These are phyloP conservation scores for Parapsyche elsis DNA, from an alignment of 1,140 invertebrate species.

Conservation along the genomic window DNA sequence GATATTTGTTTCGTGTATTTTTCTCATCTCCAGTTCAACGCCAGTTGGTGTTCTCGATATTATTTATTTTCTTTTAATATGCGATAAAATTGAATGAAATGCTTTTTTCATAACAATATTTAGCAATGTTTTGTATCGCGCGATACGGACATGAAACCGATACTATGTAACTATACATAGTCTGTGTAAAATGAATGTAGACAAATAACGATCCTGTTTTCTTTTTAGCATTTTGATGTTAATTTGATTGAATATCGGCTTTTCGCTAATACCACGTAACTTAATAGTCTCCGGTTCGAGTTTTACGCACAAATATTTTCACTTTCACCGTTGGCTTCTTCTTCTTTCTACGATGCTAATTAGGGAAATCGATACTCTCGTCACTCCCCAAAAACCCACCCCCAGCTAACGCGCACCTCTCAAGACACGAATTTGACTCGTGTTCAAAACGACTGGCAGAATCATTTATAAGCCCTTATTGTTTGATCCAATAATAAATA, in stretches of 20 bases:
- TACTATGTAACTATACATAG: too few relatives aligned
- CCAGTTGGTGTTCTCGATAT: too few relatives aligned
- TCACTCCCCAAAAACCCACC: background rate
- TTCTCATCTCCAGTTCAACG: too few relatives aligned
- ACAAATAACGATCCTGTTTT: too few relatives aligned
- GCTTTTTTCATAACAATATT: too few relatives aligned
- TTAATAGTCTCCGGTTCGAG: background rate
- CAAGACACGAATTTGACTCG: conserved; percentile 25
- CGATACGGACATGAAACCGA: too few relatives aligned
- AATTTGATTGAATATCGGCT: background rate
- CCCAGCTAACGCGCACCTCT: background rate
- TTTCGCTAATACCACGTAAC: background rate
- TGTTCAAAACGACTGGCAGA: background rate
- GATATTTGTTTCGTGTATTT: too few relatives aligned
- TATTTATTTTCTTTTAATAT: too few relatives aligned
- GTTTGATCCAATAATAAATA: conserved; percentile 48
- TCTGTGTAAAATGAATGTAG: too few relatives aligned
- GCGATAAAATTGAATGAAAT: too few relatives aligned
- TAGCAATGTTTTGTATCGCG: too few relatives aligned
- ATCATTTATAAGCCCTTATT: conserved; percentile 46
- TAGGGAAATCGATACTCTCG: conserved; percentile 33
- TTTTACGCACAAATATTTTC: conserved; percentile 17
- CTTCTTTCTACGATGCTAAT: conserved; percentile 21
- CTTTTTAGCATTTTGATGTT: background rate
- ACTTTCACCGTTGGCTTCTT: background rate